Conservation (phyloP, 2,113 vertebrate genomes). For the Oreochromis spilurus region DNA sequence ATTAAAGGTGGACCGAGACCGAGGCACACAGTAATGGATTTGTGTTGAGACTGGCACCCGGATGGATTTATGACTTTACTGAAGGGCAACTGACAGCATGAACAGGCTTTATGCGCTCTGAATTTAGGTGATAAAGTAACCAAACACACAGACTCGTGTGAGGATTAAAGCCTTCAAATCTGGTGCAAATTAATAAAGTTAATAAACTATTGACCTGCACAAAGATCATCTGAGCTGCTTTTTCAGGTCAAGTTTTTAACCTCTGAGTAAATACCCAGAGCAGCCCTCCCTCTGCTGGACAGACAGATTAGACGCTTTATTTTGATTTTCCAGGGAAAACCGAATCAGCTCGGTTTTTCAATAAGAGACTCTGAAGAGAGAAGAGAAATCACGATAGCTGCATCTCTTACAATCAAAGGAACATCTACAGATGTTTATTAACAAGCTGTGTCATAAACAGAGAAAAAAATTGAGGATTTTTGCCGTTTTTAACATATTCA, state of each 20-base stretch:
- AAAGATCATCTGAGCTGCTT: background rate
- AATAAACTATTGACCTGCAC: background rate
- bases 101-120: background rate
- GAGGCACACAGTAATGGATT: background rate
- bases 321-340: background rate
- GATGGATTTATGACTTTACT: background rate
- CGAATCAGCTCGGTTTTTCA: background rate
- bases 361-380: background rate
- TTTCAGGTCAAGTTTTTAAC: background rate
- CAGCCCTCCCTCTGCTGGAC: conserved; percentile 38
- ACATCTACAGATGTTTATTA: background rate
- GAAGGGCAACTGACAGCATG: background rate
- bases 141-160: background rate
- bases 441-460: background rate
- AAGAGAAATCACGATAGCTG: background rate
- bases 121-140: background rate
- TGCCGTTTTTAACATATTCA: fast-evolving
- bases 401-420: background rate
- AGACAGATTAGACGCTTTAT: background rate
- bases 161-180: background rate
- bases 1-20: conserved; percentile 8
- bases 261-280: background rate
- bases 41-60: background rate
- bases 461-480: fast-evolving
- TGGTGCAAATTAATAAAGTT: background rate